These are phyloP conservation scores for Ceuthmochares aereus DNA, from an alignment of 2,113 vertebrate species.

Conservation along the genomic window DNA sequence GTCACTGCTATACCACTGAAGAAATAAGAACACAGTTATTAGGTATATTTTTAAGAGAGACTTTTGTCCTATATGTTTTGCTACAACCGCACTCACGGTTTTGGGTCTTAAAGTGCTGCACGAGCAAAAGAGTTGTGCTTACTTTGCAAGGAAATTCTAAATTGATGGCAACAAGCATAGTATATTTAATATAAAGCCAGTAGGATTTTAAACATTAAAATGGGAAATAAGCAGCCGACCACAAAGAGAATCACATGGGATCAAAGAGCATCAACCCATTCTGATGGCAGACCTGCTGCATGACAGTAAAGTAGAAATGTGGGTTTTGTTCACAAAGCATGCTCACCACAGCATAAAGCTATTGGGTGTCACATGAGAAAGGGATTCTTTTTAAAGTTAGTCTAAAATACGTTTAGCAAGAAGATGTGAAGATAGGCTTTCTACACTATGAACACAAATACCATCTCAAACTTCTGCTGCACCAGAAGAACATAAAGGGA, in stretches of 20 bases:
- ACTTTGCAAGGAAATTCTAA: background rate
- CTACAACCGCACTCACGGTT: background rate
- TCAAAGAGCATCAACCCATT: background rate
- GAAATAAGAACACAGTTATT: background rate
- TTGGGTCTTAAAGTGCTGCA: background rate
- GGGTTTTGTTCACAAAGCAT: background rate
- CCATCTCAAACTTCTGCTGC: background rate
- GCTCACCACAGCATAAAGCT: background rate
- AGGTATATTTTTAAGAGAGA: background rate
- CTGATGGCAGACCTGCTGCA: fast-evolving
- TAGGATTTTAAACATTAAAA: background rate
- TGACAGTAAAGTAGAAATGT: background rate
- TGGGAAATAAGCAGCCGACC: background rate
- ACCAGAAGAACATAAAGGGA: background rate
- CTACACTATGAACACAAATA: background rate
- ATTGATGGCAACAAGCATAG: background rate
- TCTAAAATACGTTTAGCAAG: background rate
- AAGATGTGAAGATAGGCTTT: background rate
- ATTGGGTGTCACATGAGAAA: fast-evolving
- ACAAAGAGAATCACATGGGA: background rate
- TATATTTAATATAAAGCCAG: background rate
- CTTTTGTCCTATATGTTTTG: background rate
- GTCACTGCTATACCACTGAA: background rate
- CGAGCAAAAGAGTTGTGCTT: background rate
- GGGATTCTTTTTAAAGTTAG: background rate